Evolutionary conservation across 2,113 vertebrate genomes (phyloP), one percentile per base, ranked within the genome.

Genomic region (Paratilapia polleni): DNA sequence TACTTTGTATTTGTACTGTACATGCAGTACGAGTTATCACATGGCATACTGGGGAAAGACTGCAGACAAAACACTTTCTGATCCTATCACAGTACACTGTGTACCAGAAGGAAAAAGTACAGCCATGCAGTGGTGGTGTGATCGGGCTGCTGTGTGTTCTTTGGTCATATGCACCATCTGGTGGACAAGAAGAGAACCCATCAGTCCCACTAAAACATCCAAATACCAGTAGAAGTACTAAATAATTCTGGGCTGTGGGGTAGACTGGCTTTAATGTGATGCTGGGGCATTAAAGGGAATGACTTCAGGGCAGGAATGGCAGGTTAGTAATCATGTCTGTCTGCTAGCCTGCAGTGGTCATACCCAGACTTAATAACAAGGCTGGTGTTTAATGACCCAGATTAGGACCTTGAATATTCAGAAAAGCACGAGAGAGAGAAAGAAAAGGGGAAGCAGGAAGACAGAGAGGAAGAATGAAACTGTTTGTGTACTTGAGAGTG

Each of bases 261-360:
- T 3, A 10, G 68, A 47, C n/a, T 47, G 60, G n/a, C 86, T 87
- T 83, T 88, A 70, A 88, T 79, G 83, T 77, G 68, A 64, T 89
- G 68, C 84, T 80, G 81, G 77, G 81, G 82, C 73, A 82, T 87
- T 89, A 76, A 82, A 80, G 70, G 52, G 70, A 83, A 78, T 80
- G 82, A 86, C 83, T 86, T 57, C 74, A 84, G 80, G 87, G 77
- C 56, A 88, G 19, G n/a, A 70, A 76, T 43, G 10, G 78, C 81
- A 92, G 87, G 81, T 91, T 88, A 86, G 89, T 89, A 91, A 94
- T 88, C 87, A 90, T 22, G 86, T 85, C 85, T 90, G 91, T 87
- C 86, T 88, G 90, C 82, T 43, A 26, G 83, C 78, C 80, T 87
- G 79, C 82, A 85, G 82, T 61, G 80, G 79, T 78, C 56, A 31